Evolutionary conservation across 2,797 vertebrate species (phyloP).

Genomic region (Aphelocoma californica): DNA sequence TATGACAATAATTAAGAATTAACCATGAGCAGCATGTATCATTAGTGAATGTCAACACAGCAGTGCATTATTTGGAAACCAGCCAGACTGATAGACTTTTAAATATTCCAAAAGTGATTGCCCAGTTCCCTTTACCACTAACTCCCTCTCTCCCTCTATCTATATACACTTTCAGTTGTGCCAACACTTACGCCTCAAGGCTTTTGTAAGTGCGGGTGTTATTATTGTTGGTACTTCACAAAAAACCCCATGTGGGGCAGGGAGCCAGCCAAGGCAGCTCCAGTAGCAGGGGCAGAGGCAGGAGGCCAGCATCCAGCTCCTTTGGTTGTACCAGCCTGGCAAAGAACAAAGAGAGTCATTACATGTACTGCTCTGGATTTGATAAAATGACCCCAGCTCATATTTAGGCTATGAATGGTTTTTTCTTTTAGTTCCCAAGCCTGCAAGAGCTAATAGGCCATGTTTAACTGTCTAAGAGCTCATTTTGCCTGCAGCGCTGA

Average conservation of each 20-base stretch:
- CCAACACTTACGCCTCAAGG: background rate
- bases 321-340: background rate
- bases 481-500: constrained; percentile 1
- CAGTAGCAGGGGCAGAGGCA: background rate
- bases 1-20: background rate
- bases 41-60: background rate
- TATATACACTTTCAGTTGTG: background rate
- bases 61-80: background rate
- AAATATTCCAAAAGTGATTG: background rate
- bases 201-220: background rate
- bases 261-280: background rate
- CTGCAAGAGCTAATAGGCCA: constrained; percentile 21
- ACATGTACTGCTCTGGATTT: background rate
- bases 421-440: background rate
- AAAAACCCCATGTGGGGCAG: accelerated
- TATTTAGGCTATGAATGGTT: constrained; percentile 17
- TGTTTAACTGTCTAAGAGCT: constrained; percentile 38
- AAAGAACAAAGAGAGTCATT: constrained; percentile 4
- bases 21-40: background rate
- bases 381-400: background rate
- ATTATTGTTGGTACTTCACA: background rate
- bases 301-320: background rate
- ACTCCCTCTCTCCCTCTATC: background rate
- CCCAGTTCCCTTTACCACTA: background rate
- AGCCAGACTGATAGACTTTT: background rate